A percentile compares a stretch with the other conserved stretches of the same genome.
Evolutionary conservation across 2,113 vertebrate species (phyloP).

Genomic region (Malurus cyaneus): DNA sequence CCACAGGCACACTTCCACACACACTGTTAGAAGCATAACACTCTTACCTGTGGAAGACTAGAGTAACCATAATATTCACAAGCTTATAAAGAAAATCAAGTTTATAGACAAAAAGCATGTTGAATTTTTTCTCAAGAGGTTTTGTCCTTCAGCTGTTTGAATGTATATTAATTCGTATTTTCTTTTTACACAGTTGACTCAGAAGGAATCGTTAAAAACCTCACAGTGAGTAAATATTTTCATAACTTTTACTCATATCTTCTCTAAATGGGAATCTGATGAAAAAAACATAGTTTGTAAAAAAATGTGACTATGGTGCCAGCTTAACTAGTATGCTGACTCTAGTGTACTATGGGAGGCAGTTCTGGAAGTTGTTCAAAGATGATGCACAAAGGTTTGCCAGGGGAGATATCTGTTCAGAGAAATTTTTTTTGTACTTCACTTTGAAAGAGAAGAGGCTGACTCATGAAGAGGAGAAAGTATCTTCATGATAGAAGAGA

Average conservation of each 20-base stretch:
- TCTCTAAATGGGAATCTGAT: neutral
- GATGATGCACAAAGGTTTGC: neutral
- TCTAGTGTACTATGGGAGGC: neutral
- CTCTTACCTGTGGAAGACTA: neutral
- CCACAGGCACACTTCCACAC: neutral
- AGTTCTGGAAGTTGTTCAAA: neutral
- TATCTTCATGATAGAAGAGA: neutral
- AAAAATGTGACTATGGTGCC: neutral
- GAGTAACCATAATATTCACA: neutral
- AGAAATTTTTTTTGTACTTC: neutral
- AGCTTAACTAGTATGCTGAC: neutral
- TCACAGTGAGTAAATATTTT: constrained; percentile 86
- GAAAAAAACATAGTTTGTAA: neutral
- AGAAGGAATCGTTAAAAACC: constrained; percentile 85
- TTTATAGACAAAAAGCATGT: neutral
- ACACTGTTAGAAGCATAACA: neutral
- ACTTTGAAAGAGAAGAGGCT: neutral
- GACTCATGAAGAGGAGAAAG: neutral
- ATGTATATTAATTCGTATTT: neutral
- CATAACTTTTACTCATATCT: neutral
- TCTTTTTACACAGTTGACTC: constrained; percentile 85
- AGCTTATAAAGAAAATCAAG: neutral
- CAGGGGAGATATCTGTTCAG: neutral
- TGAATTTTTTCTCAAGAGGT: neutral
- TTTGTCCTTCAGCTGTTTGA: neutral